Conservation (phyloP, 2,113 vertebrate species). For the Naja naja region DNA sequence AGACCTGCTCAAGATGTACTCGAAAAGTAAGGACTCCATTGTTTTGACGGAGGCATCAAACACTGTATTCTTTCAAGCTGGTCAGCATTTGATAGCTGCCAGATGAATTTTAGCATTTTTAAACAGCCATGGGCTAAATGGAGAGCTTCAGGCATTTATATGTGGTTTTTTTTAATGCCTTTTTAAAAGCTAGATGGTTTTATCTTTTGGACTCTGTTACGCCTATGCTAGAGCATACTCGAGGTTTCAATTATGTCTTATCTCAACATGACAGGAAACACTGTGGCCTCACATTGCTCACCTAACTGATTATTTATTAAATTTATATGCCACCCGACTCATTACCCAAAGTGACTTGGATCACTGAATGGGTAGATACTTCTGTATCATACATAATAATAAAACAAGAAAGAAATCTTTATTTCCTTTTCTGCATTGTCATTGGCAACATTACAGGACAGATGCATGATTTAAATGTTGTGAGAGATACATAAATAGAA, state of each 20-base stretch:
- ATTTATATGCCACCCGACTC: background rate
- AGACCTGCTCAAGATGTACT: background rate
- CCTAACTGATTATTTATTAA: background rate
- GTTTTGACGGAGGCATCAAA: background rate
- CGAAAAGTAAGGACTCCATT: background rate
- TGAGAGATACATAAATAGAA: background rate
- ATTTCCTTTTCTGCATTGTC: background rate
- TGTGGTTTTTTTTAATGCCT: background rate
- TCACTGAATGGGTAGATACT: background rate
- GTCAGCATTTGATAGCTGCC: background rate
- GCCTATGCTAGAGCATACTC: background rate
- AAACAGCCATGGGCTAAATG: background rate
- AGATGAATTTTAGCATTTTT: background rate
- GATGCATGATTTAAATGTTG: background rate
- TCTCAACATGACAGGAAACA: background rate
- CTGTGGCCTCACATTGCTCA: background rate
- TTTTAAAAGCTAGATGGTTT: background rate
- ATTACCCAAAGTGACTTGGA: background rate
- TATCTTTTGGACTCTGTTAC: background rate
- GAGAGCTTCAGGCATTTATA: background rate
- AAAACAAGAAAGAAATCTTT: background rate
- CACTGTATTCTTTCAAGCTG: background rate
- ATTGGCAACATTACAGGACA: background rate
- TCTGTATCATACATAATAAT: background rate
- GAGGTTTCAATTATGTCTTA: background rate